phyloP scores from a whole-genome alignment of 1,140 invertebrate genomes.

The Aphis gossypii region DNA sequence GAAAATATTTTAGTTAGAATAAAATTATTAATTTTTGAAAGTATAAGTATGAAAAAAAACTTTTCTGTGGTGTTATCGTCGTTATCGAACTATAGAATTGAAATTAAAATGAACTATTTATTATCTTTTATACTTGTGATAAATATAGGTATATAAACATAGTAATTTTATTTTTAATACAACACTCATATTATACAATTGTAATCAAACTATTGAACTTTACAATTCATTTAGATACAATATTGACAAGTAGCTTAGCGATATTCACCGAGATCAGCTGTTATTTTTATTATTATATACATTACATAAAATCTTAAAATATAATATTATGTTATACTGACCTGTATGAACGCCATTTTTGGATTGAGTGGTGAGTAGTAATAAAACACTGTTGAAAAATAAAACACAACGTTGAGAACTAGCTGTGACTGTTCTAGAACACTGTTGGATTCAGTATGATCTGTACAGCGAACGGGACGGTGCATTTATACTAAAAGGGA shows the following conservation, averaged over 20 bases:
- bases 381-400: background rate
- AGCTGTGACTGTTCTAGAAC: slow-evolving; percentile 47
- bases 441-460: slow-evolving; percentile 45
- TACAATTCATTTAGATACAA: background rate
- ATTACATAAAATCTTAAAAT: background rate
- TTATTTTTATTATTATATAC: background rate
- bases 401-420: slow-evolving; percentile 13
- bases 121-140: background rate
- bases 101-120: background rate
- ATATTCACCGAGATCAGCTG: background rate
- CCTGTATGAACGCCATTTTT: slow-evolving; percentile 57
- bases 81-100: background rate
- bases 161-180: background rate
- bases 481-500: slow-evolving; percentile 47
- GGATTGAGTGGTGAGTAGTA: background rate
- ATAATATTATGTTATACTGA: background rate
- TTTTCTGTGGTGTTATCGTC: background rate
- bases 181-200: background rate
- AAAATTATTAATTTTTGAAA: background rate
- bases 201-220: background rate
- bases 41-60: background rate
- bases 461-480: background rate
- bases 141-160: background rate
- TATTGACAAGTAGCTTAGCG: background rate
- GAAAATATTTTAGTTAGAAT: background rate